A percentile compares a stretch with the other conserved stretches of the same genome.
Conservation (phyloP, 2,797 vertebrate genomes). For the Spizella passerina region DNA sequence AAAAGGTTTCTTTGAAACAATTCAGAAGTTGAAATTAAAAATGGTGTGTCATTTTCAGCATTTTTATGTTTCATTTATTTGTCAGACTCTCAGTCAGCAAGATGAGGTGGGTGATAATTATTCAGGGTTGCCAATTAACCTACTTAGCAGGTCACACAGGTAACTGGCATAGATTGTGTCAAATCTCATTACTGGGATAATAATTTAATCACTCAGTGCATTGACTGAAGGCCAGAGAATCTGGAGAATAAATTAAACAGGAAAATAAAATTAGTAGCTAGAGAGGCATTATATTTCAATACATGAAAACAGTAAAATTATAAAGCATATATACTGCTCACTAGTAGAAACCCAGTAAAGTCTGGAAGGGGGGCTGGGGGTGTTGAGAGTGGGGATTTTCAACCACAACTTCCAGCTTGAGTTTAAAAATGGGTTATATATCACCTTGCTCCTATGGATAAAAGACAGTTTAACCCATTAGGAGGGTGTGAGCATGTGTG, state of each 20-base stretch:
- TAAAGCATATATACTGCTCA: not conserved
- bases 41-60: not conserved
- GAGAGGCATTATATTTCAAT: not conserved
- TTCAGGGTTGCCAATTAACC: slow-evolving; percentile 65
- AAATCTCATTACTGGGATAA: slow-evolving; percentile 60
- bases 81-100: not conserved
- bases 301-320: not conserved
- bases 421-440: not conserved
- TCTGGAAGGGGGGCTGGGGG: not conserved
- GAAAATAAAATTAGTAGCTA: slow-evolving; percentile 6
- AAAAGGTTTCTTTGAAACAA: not conserved
- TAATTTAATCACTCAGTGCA: slow-evolving; percentile 57
- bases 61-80: not conserved
- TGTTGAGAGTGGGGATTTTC: not conserved
- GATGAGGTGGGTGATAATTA: slow-evolving; percentile 36
- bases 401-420: not conserved
- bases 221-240: slow-evolving; percentile 3
- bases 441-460: not conserved
- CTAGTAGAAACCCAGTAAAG: not conserved
- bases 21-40: not conserved
- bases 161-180: slow-evolving; percentile 61
- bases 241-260: not conserved
- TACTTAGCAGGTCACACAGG: slow-evolving; percentile 60
- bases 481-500: not conserved
- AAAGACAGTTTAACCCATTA: not conserved